phyloP scores from a whole-genome alignment of 2,113 vertebrate genomes.

The Catharus minimus region DNA sequence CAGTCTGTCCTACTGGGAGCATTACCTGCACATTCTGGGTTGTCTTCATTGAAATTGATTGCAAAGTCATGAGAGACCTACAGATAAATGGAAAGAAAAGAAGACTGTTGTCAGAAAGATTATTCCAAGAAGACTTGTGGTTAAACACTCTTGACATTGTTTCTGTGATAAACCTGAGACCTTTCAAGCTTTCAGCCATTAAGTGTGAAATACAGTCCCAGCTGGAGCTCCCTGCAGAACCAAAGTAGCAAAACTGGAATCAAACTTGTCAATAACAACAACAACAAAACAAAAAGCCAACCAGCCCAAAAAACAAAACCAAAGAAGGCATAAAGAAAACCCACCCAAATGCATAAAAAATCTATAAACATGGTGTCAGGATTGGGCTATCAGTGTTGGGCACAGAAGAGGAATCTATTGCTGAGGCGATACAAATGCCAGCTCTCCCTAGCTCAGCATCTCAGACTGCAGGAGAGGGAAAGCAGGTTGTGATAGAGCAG shows the following conservation, averaged over 20 bases:
- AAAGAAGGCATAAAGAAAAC: not conserved
- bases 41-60: conserved; percentile 97
- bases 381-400: not conserved
- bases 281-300: not conserved
- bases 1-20: not conserved
- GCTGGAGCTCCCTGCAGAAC: conserved; percentile 13
- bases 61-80: conserved; percentile 98
- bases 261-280: conserved; percentile 1
- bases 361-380: not conserved
- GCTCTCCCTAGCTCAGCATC: not conserved
- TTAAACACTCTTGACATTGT: conserved; percentile 31
- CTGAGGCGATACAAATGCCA: not conserved
- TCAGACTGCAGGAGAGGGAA: not conserved
- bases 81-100: conserved; percentile 36
- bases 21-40: conserved; percentile 96
- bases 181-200: conserved; percentile 37
- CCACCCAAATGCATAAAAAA: not conserved
- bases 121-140: not conserved
- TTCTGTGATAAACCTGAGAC: conserved; percentile 27
- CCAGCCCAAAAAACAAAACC: not conserved
- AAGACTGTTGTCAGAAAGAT: conserved; percentile 40
- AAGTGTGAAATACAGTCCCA: conserved; percentile 17
- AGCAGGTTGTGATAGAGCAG: not conserved
- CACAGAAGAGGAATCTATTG: not conserved
- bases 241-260: conserved; percentile 16